Evolutionary conservation across 64 coral and sea anemone species (phyloP).

Genomic region (Actinia equina): DNA sequence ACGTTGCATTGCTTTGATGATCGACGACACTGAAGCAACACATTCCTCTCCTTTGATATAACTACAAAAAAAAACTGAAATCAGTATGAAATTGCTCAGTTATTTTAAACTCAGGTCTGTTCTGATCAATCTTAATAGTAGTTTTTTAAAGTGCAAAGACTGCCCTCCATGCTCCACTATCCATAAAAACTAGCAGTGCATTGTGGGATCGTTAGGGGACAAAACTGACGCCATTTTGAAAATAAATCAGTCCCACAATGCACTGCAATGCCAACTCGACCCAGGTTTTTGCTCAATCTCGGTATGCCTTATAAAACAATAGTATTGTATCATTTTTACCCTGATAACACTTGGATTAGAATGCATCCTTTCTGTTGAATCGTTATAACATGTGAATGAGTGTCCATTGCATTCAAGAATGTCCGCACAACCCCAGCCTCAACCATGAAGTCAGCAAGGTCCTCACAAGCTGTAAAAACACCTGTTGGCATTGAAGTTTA

Average conservation of each 20-base stretch:
- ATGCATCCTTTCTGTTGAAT: conserved; percentile 85
- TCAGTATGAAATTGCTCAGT: background rate
- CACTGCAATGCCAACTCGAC: too few species aligned
- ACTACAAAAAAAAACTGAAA: background rate
- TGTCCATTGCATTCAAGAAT: conserved; percentile 55
- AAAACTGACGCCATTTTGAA: too few species aligned
- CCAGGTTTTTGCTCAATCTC: too few species aligned
- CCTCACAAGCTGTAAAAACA: conserved; percentile 71
- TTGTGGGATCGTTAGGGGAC: too few species aligned
- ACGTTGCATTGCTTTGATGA: conserved; percentile 62
- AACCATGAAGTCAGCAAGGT: conserved; percentile 66
- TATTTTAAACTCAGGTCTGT: too few species aligned
- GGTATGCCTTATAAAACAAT: background rate
- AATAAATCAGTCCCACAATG: too few species aligned
- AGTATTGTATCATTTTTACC: background rate
- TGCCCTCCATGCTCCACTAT: too few species aligned
- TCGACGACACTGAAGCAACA: background rate
- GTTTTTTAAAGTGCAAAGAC: too few species aligned
- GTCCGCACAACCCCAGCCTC: conserved; percentile 39
- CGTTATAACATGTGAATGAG: conserved; percentile 16
- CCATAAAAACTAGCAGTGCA: too few species aligned
- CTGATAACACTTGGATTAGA: conserved; percentile 58
- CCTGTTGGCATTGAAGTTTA: conserved; percentile 20
- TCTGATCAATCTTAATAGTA: too few species aligned
- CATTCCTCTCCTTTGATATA: conserved; percentile 14